Base-by-base conservation (phyloP, 2,888 invertebrate genomes). In the Macrosiphum euphorbiae region DNA sequence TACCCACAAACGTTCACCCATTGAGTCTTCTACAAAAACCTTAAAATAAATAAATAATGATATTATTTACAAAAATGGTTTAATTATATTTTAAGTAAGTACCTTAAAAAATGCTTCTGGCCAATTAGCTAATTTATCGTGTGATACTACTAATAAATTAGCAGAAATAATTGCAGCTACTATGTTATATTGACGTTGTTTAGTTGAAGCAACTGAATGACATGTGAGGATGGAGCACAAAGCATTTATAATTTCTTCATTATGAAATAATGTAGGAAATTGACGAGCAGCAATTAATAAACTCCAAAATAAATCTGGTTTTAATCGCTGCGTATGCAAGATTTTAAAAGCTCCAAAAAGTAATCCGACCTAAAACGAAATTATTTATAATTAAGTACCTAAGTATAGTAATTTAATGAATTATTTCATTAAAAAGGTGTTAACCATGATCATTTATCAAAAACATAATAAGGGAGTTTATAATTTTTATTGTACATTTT, bases 1-100 rank as follows among this genome's bases (percentile, higher is more conserved):
- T 44, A 99, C 98, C 98, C 99, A 99, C 95, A 98, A 97, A 78
- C 99, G 96, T 95, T 99, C 99, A 87, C 98, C 98, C 2, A 99
- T 96, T 0, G 99, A 98, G 96, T 99, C 99, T 95, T 99, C 99
- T 94, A 99, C 97, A 96, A 98, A 99, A 0, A 98, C 97, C 97
- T 98, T 95, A 13, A 96, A 96, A 94, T 93, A 95, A 41, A 28
- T 61, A 52, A 84, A 55, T 47, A 78, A 87, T 92, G 20, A 50
- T n/a, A 91, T 78, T 58, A 55, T 3, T 90, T 44, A 28, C 0
- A 89, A 78, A 91, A 16, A 26, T 13, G 86, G 58, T 28, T 41
- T 87, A 92, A 50, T 28, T 20, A 35, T 7, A 91, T 35, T 41
- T 90, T 88, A 55, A 88, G 94, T 94, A 41, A 26, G 88, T 95